Evolutionary conservation across 1,140 invertebrate genomes (phyloP).

Genomic region (Drosophila serrata): DNA sequence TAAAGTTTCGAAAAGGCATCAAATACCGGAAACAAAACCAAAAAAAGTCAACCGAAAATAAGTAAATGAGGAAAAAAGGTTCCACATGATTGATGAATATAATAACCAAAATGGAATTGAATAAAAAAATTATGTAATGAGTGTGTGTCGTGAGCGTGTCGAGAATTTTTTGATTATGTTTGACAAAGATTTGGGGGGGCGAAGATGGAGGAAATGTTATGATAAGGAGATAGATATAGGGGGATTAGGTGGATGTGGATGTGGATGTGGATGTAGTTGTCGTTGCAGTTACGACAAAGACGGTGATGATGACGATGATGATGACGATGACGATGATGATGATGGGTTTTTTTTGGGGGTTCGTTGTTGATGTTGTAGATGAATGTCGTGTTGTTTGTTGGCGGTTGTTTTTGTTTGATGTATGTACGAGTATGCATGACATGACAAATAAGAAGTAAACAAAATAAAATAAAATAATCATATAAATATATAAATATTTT

Average conservation of each 20-base stretch:
- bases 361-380: slow-evolving; percentile 57
- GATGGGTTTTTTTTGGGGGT: slow-evolving; percentile 39
- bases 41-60: slow-evolving; percentile 58
- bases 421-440: slow-evolving; percentile 39
- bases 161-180: slow-evolving; percentile 70
- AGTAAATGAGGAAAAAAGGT: slow-evolving; percentile 58
- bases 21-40: slow-evolving; percentile 73
- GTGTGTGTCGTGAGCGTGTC: slow-evolving; percentile 55
- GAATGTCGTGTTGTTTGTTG: slow-evolving; percentile 52
- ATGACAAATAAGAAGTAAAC: slow-evolving; percentile 54
- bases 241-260: slow-evolving; percentile 38
- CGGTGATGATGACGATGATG: slow-evolving; percentile 45
- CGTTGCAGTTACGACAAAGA: no score
- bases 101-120: slow-evolving; percentile 55
- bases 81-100: slow-evolving; percentile 76
- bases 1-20: slow-evolving; percentile 71
- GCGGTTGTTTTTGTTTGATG: slow-evolving; percentile 43
- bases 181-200: slow-evolving; percentile 38
- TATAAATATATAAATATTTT: slow-evolving; percentile 51
- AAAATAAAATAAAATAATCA: slow-evolving; percentile 52
- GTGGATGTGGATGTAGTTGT: slow-evolving; percentile 31
- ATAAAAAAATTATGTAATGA: slow-evolving; percentile 76
- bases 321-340: slow-evolving; percentile 13
- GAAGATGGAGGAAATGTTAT: slow-evolving; percentile 7
- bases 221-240: slow-evolving; percentile 43